Evolutionary conservation across 1,140 invertebrate genomes (phyloP), one percentile per base, ranked within the genome.

Genomic region (Apis laboriosa): DNA sequence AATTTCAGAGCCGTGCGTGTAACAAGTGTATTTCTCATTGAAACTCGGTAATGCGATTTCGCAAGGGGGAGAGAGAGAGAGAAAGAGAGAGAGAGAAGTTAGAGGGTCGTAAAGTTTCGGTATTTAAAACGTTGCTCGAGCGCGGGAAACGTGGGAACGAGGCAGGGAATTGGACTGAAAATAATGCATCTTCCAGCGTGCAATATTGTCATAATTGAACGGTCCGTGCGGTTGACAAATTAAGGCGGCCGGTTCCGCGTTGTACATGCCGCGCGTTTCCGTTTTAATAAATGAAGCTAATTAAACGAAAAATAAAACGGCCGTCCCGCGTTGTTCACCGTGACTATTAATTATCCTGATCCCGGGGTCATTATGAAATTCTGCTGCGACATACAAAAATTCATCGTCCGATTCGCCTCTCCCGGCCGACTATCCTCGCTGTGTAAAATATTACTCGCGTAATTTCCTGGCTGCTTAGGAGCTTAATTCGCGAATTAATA

Each of bases 141-240:
- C 34, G 19, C 0, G 7, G 43, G 34, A 34, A 34, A 17, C 19
- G 19, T 12, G 28, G 7, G 3, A 11, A 58, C 9, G 34, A 49
- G 17, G 28, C 28, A 2, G 53, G 43, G 21, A 71, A 71, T 71
- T 79, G 9, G 55, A 61, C 17, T 58, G 55, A 43, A 51, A 71
- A 79, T 71, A 71, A 60, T 79, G 67, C 43, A 71, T 71, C 66
- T 60, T 60, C 21, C 13, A 11, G 64, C 34, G 43, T 21, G 11
- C 15, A 43, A 4, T 79, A n/a, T 79, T 61, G 53, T 71, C 17
- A 79, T 60, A 71, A 79, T 79, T 78, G 49, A 79, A 58, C n/a
- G 77, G 21, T 61, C 11, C 55, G 28, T n/a, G 53, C 55, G 60
- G 21, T 58, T 68, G 77, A 71, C 77, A 71, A 28, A 79, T 77